Percentiles rank a stretch among this genome's conserved stretches.
These are phyloP conservation scores for Tetramorium alpestre DNA, from an alignment of 1,140 invertebrate genomes.

Conservation along the genomic window DNA sequence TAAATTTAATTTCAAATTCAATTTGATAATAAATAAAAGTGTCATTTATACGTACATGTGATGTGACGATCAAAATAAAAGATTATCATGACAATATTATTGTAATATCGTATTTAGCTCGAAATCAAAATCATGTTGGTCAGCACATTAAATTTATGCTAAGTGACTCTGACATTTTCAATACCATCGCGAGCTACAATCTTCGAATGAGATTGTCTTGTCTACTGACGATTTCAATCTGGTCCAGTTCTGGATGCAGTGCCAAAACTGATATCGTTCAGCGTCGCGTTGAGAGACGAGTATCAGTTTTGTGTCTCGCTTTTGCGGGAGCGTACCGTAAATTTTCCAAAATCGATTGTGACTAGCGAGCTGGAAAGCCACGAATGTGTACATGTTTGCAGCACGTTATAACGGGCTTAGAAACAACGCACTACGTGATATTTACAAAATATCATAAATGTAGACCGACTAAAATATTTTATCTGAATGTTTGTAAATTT, in stretches of 20 bases:
- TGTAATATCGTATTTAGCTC: not conserved
- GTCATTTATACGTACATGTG: not conserved
- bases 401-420: constrained; percentile 19
- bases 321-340: constrained; percentile 14
- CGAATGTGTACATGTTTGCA: not conserved
- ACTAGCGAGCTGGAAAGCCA: constrained; percentile 36
- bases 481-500: not conserved
- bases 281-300: constrained; percentile 7
- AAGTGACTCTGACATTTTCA: not conserved
- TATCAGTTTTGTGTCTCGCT: constrained; percentile 32
- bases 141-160: not conserved
- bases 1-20: constrained; percentile 16
- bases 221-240: constrained; percentile 44
- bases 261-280: constrained; percentile 41
- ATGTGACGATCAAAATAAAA: not conserved
- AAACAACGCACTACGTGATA: constrained; percentile 23
- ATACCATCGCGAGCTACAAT: not conserved
- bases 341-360: constrained; percentile 44
- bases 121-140: not conserved
- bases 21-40: constrained; percentile 20
- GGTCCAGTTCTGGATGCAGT: not conserved
- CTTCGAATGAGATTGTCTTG: constrained; percentile 28
- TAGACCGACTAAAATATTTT: constrained; percentile 38
- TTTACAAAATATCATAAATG: constrained; percentile 18
- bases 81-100: constrained; percentile 1